These are phyloP conservation scores for Sesia bembeciformis DNA, from an alignment of 2,888 invertebrate species.

Conservation along the genomic window DNA sequence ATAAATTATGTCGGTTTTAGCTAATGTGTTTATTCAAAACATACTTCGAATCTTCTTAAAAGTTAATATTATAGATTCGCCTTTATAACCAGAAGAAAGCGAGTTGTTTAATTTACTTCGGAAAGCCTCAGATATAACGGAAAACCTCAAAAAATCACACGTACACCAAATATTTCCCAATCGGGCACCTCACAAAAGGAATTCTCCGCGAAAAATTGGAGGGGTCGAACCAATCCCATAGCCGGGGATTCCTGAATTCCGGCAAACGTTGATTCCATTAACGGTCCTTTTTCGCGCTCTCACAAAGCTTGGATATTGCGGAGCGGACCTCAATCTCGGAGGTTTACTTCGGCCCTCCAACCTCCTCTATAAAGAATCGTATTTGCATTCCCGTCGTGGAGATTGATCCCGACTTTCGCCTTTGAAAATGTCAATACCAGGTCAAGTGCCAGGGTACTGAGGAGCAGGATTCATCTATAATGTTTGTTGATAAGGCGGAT, in stretches of 20 bases:
- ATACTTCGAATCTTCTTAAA: too few species aligned
- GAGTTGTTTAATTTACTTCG: too few species aligned
- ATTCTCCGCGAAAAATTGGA: slow-evolving; percentile 10
- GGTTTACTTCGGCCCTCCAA: slow-evolving; percentile 32
- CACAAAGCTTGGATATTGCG: slow-evolving; percentile 54
- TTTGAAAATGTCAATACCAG: slow-evolving; percentile 42
- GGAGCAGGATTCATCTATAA: neutral
- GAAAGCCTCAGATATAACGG: too few species aligned
- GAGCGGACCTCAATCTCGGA: slow-evolving; percentile 41
- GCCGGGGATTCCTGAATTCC: slow-evolving; percentile 16
- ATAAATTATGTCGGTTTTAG: too few species aligned
- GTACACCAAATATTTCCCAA: neutral
- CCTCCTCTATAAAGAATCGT: slow-evolving; percentile 49
- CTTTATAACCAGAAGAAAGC: too few species aligned
- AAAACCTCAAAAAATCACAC: neutral
- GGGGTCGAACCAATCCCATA: neutral
- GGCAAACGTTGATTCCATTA: slow-evolving; percentile 54
- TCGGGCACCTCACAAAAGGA: slow-evolving; percentile 6
- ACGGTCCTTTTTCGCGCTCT: slow-evolving; percentile 41
- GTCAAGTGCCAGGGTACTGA: slow-evolving; percentile 27
- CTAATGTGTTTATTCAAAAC: too few species aligned
- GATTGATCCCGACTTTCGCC: slow-evolving; percentile 48
- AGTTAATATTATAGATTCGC: too few species aligned
- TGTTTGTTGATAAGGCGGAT: neutral
- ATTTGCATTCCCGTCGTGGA: slow-evolving; percentile 52